Evolutionary conservation across 2,113 vertebrate species (phyloP), one percentile per base, ranked within the genome.

Genomic region (Ornithorhynchus anatinus): DNA sequence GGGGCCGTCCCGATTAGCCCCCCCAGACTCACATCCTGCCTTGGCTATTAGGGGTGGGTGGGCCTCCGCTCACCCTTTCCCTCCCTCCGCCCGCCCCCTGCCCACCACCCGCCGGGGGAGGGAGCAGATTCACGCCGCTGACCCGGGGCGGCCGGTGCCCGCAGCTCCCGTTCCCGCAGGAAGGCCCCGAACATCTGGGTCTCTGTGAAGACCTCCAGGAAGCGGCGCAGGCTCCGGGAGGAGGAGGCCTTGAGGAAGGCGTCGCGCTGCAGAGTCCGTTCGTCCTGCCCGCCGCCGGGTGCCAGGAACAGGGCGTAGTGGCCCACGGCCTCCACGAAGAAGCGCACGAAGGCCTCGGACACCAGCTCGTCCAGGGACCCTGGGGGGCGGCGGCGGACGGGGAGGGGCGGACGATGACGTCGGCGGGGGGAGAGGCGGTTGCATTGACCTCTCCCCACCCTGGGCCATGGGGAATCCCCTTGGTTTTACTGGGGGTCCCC

Each of bases 171-270:
- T 84, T 99, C 97, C 91, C 97, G 97, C 82, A 97, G 92, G 82
- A 99, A 99, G 74, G 95, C 93, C 0, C 95, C 93, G 2, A 99
- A 99, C 88, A 94, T 98, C 92, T 99, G 97, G 0, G 96, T 98
- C 88, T 99, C 97, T 96, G 98, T 99, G 90, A 98, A 99, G 48
- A 99, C 94, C 81, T 98, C 97, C 86, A 99, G 91, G 86, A 99
- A 99, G 38, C 94, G 93, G 1, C 95, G 94, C 35, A 98, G 89
- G 79, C 96, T 98, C 86, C 96, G 97, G 67, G 97, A 99, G 17
- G 95, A 95, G 82, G 98, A 93, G 0, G 97, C 94, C 75, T 99
- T 98, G 73, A 96, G 95, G 88, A 99, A 99, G 45, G 96, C 93
- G 33, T 99, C 96, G 0, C 93, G 87, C 51, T 94, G 88, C 83